Percentiles rank a stretch among this genome's conserved stretches.
phyloP scores from a whole-genome alignment of 2,797 vertebrate genomes.

The Okamejei kenojei region DNA sequence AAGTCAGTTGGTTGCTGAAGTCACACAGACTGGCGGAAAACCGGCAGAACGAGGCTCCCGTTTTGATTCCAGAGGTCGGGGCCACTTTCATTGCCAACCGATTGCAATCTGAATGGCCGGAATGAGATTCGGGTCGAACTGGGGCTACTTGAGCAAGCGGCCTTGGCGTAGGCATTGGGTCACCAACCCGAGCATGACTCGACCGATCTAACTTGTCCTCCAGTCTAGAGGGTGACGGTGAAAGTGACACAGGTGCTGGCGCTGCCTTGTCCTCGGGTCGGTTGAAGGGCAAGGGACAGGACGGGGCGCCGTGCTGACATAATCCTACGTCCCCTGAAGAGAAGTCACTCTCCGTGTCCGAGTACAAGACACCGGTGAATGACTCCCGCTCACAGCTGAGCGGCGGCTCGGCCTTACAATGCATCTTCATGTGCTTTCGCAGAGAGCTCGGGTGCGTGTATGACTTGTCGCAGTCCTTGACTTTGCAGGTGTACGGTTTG shows the following conservation, averaged over 20 bases:
- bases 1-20: background rate
- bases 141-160: background rate
- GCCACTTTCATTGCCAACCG: background rate
- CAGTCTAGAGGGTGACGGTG: too few species aligned
- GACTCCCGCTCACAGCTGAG: constrained; percentile 50
- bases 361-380: background rate
- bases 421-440: constrained; percentile 63
- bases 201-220: background rate
- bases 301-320: background rate
- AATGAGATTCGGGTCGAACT: background rate
- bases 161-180: background rate
- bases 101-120: background rate
- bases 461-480: constrained; percentile 59
- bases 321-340: background rate
- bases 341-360: background rate
- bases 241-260: background rate
- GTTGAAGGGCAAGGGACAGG: constrained; percentile 48
- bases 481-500: constrained; percentile 65
- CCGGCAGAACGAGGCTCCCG: background rate
- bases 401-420: constrained; percentile 58
- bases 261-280: background rate
- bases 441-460: constrained; percentile 60
- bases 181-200: background rate
- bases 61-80: background rate
- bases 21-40: too few species aligned